Conservation (phyloP, 2,888 invertebrate species). For the Rosalia funebris region DNA sequence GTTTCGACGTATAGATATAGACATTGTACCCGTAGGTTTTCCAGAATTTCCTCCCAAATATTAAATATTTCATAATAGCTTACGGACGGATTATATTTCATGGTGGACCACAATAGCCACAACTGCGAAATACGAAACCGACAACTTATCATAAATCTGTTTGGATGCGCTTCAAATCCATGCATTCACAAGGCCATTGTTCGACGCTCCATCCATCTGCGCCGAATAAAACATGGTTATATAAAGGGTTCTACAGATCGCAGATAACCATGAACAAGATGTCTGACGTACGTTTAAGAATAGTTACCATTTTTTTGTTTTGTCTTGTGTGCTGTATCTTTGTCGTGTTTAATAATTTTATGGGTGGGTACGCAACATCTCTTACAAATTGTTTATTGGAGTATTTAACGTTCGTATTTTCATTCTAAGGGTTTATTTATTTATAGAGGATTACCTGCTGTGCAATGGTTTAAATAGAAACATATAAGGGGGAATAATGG, state of each 20-base stretch:
- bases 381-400: constrained; percentile 19
- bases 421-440: constrained; percentile 1
- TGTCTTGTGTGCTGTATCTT: constrained; percentile 15
- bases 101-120: constrained; percentile 28
- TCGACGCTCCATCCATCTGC: constrained; percentile 15
- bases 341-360: constrained; percentile 14
- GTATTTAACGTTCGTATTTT: not conserved
- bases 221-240: constrained; percentile 21
- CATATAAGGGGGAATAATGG: too few relatives aligned
- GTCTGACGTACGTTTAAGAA: constrained; percentile 26
- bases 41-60: constrained; percentile 36
- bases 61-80: constrained; percentile 35
- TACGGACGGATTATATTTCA: constrained; percentile 29
- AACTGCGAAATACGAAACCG: constrained; percentile 41
- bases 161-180: constrained; percentile 23
- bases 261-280: constrained; percentile 50
- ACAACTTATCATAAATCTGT: constrained; percentile 44
- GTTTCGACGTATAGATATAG: too few relatives aligned
- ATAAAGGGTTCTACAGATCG: constrained; percentile 50
- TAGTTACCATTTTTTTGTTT: constrained; percentile 5
- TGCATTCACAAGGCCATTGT: constrained; percentile 22
- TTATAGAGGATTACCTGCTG: constrained; percentile 10
- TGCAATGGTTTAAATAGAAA: not conserved
- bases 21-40: not conserved
- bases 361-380: constrained; percentile 2